Evolutionary conservation across 2,113 vertebrate genomes (phyloP).

Genomic region (Puma concolor): DNA sequence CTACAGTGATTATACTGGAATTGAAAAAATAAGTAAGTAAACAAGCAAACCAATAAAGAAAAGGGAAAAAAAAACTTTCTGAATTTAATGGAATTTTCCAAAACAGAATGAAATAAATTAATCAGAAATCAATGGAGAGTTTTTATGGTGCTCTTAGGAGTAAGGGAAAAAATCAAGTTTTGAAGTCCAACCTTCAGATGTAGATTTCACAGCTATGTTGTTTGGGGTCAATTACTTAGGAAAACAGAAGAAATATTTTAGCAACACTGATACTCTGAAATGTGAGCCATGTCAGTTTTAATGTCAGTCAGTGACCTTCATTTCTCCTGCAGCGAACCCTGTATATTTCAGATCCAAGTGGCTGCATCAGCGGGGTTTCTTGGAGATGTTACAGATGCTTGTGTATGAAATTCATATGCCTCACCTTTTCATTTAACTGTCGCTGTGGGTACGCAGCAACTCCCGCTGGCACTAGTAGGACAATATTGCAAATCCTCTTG

Average conservation of each 20-base stretch:
- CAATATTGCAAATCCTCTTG: conserved; percentile 17
- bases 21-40: not conserved
- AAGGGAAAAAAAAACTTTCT: not conserved
- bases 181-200: not conserved
- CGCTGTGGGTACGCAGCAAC: not conserved
- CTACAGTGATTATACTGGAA: not conserved
- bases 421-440: conserved; percentile 51
- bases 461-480: not conserved
- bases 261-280: conserved; percentile 57
- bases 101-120: conserved; percentile 67
- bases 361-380: not conserved
- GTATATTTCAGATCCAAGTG: not conserved
- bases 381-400: conserved; percentile 7
- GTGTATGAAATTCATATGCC: conserved; percentile 7
- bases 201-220: not conserved
- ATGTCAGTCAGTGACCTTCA: conserved; percentile 61
- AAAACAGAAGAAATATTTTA: conserved; percentile 47
- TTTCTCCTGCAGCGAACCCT: not conserved
- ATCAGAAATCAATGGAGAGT: conserved; percentile 39
- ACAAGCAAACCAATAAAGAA: not conserved
- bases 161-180: not conserved
- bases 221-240: conserved; percentile 38
- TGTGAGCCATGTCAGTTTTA: conserved; percentile 43
- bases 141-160: conserved; percentile 46
- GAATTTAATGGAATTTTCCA: conserved; percentile 72